phyloP scores from a whole-genome alignment of 92 coral and sea anemone species.

The Paramuricea clavata region DNA sequence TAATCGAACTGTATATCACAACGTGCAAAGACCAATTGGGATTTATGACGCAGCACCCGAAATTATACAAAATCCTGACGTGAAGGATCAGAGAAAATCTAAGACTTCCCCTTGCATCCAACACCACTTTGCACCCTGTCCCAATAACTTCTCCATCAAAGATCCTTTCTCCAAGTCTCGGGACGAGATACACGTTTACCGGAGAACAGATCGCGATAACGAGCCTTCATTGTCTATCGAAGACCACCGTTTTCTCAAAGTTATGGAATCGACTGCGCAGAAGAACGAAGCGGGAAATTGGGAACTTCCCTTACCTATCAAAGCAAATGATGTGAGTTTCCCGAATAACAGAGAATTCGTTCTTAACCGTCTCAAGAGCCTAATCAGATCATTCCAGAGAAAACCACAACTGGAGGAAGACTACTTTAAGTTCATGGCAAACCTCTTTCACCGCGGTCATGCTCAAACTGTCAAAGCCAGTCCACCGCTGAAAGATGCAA shows the following conservation, averaged over 20 bases:
- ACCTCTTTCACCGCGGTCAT: constrained; percentile 39
- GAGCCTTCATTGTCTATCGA: constrained; percentile 42
- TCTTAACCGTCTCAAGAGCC: constrained; percentile 21
- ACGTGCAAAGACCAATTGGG: not conserved
- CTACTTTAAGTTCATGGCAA: constrained; percentile 46
- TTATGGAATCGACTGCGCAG: constrained; percentile 29
- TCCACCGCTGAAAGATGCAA: constrained; percentile 4
- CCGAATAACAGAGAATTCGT: constrained; percentile 50
- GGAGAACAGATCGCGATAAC: constrained; percentile 5
- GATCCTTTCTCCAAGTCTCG: not conserved
- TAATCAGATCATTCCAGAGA: constrained; percentile 43
- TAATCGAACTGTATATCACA: not conserved
- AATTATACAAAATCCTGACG: not conserved
- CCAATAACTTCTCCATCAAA: not conserved
- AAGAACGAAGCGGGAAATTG: constrained; percentile 49
- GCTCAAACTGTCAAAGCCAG: constrained; percentile 33
- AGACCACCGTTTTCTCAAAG: constrained; percentile 42
- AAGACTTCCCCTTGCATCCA: not conserved
- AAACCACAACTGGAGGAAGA: constrained; percentile 33
- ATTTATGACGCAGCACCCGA: not conserved
- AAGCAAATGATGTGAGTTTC: not conserved
- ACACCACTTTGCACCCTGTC: not conserved
- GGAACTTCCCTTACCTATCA: constrained; percentile 55
- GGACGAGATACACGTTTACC: not conserved
- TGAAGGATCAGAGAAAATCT: not conserved